phyloP scores from a whole-genome alignment of 37 sponge, comb jelly and placozoan genomes.

The Eunapius fragilis region DNA sequence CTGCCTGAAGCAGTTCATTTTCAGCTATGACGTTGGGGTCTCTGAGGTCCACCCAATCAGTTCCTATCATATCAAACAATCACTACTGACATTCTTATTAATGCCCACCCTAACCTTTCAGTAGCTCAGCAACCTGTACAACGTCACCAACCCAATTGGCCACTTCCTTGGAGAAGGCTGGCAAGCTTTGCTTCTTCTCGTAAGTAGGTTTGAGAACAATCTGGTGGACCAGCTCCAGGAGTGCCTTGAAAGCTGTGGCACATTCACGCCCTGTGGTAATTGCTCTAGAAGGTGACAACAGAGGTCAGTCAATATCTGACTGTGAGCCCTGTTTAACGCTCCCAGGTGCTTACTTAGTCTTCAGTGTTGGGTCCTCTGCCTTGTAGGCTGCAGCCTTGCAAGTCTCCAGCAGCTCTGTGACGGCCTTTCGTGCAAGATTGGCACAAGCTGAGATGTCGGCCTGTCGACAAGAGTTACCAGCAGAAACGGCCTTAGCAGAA shows the following conservation, averaged over 20 bases:
- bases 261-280: conserved; percentile 71
- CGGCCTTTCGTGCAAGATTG: conserved; percentile 85
- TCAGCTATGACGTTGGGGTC: conserved; percentile 96
- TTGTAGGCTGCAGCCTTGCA: conserved; percentile 69
- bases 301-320: too few relatives aligned
- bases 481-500: conserved; percentile 88
- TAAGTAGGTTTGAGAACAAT: conserved; percentile 63
- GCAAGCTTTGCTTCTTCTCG: conserved; percentile 63
- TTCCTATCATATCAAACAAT: background rate
- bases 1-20: conserved; percentile 91
- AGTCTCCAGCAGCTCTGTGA: conserved; percentile 69
- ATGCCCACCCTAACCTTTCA: conserved; percentile 52
- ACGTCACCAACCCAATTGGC: conserved; percentile 72
- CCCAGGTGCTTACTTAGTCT: conserved; percentile 33
- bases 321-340: background rate
- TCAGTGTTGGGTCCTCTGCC: conserved; percentile 59
- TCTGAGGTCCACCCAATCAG: conserved; percentile 86
- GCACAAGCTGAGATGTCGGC: conserved; percentile 91
- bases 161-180: conserved; percentile 75
- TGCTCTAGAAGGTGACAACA: conserved; percentile 20
- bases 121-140: conserved; percentile 61
- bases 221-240: conserved; percentile 82
- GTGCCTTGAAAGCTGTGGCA: conserved; percentile 74
- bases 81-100: background rate
- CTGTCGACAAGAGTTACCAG: conserved; percentile 88